Evolutionary conservation across 2,113 vertebrate species (phyloP), one percentile per base, ranked within the genome.

Genomic region (Brachyhypopomus occidentalis): DNA sequence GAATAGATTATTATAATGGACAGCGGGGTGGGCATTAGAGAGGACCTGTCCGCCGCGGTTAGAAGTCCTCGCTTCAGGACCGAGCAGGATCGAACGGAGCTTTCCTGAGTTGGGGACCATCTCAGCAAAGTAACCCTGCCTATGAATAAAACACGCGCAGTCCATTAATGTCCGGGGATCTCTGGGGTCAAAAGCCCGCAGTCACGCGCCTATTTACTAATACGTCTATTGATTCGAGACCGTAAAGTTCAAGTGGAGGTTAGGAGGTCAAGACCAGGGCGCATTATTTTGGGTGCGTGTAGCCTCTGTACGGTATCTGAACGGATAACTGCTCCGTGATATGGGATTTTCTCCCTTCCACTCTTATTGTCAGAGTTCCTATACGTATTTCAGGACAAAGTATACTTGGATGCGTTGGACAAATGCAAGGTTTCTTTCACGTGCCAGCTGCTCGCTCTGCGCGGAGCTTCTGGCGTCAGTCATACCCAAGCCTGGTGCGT

Each of bases 1-100:
- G 92, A 93, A 94, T 95, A 94, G 92, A 93, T 94, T 93, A 95
- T 94, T 91, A 88, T 94, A 95, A 94, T 85, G 76, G 84, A 86
- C 86, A 81, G 83, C 85, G 89, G 91, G 89, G 83, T 89, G 91
- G 89, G 85, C 89, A 88, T 63, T 67, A 79, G 86, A 87, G 91
- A 87, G 85, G 83, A 87, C 74, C 86, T 93, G 92, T 94, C 94
- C 91, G 67, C 89, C 91, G 81, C 84, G 83, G 90, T 94, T 95
- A 94, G 90, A 86, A 86, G 86, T 89, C 77, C 71, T 86, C 85
- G 83, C 87, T 89, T 93, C 90, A 89, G 83, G 85, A 90, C 84
- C 83, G 86, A 91, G 79, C 88, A 66, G 38, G 67, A 79, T 84
- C 82, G 84, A 58, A 74, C n/a, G 72, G 66, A 56, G 79, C 70